Conservation (phyloP, 2,888 invertebrate species). For the Drepana falcataria region DNA sequence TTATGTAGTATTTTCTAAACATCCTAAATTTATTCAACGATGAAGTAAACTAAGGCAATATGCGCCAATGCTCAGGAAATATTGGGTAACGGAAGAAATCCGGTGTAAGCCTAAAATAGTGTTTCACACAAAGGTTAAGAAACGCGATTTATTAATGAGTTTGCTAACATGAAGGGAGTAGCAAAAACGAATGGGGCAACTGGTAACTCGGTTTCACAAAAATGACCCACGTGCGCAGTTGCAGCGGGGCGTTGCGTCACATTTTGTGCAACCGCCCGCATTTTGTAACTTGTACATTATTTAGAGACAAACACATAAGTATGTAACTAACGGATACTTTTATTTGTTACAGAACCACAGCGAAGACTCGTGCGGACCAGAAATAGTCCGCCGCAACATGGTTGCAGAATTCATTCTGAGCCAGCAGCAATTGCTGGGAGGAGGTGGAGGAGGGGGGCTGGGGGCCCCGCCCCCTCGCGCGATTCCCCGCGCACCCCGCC, state of each 20-base stretch:
- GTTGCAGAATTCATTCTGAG: slow-evolving; percentile 91
- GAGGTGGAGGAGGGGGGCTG: slow-evolving; percentile 49
- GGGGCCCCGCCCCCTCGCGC: slow-evolving; percentile 61
- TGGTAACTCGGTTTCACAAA: slow-evolving; percentile 64
- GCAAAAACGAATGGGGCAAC: slow-evolving; percentile 61
- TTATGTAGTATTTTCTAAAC: slow-evolving; percentile 9
- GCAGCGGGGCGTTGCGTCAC: slow-evolving; percentile 62
- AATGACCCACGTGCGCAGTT: slow-evolving; percentile 59
- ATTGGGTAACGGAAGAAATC: slow-evolving; percentile 56
- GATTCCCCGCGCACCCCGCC: slow-evolving; percentile 55
- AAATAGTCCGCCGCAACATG: slow-evolving; percentile 85
- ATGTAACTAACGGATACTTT: slow-evolving; percentile 47
- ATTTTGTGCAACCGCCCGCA: slow-evolving; percentile 52
- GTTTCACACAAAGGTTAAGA: slow-evolving; percentile 51
- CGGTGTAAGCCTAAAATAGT: slow-evolving; percentile 51
- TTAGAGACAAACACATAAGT: slow-evolving; percentile 44
- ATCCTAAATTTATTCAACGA: slow-evolving; percentile 23
- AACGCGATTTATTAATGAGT: slow-evolving; percentile 58
- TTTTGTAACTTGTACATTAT: slow-evolving; percentile 54
- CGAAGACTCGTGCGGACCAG: slow-evolving; percentile 71
- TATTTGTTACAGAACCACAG: slow-evolving; percentile 70
- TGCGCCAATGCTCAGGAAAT: slow-evolving; percentile 38
- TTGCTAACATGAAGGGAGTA: slow-evolving; percentile 59
- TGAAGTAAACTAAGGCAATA: slow-evolving; percentile 18
- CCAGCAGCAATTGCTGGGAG: slow-evolving; percentile 77